phyloP scores from a whole-genome alignment of 2,888 invertebrate genomes.

The Argyra leucocephala region DNA sequence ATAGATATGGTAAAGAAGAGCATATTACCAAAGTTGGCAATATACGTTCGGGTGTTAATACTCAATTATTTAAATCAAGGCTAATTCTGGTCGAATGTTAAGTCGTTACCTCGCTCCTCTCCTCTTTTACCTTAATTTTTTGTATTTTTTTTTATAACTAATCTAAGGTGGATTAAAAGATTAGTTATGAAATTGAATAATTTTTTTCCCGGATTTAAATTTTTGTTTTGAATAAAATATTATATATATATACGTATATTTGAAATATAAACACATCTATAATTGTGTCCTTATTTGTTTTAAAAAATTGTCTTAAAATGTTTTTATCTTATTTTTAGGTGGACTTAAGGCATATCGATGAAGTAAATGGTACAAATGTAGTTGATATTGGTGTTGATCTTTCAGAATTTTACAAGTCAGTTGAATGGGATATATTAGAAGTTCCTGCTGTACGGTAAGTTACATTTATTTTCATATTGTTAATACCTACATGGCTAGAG shows the following conservation, averaged over 20 bases:
- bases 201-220: too few species aligned
- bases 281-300: constrained; percentile 7
- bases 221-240: not conserved
- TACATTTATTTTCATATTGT: too few species aligned
- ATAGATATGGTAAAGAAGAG: too few species aligned
- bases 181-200: not conserved
- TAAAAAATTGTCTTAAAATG: not conserved
- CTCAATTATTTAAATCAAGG: too few species aligned
- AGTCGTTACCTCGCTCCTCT: too few species aligned
- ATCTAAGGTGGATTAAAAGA: not conserved
- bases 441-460: constrained; percentile 82
- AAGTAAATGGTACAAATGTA: constrained; percentile 77
- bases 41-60: too few species aligned
- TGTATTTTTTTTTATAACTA: not conserved
- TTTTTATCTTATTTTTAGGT: constrained; percentile 50
- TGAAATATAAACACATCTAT: too few species aligned
- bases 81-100: too few species aligned
- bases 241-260: too few species aligned
- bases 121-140: not conserved
- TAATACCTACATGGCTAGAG: too few species aligned
- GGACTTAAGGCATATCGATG: constrained; percentile 85
- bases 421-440: constrained; percentile 97
- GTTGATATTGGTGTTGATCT: constrained; percentile 92
- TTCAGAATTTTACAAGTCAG: constrained; percentile 95
- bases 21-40: too few species aligned